Evolutionary conservation across 2,888 invertebrate species (phyloP).

Genomic region (Patella ulyssiponensis): DNA sequence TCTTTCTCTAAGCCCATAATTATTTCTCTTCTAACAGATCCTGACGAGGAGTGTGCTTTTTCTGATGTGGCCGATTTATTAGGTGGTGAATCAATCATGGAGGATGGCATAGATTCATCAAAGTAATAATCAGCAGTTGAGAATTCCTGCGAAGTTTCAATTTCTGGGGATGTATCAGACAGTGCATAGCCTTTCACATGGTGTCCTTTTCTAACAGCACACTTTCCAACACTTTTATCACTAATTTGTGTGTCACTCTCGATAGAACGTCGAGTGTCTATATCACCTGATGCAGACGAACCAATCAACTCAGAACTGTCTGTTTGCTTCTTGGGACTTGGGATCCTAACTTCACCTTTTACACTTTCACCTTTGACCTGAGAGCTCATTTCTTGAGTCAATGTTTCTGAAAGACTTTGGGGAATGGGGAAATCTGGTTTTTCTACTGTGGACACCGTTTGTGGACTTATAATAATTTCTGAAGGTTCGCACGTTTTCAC

Average conservation of each 20-base stretch:
- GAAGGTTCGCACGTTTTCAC: conserved; percentile 47
- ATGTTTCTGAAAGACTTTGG: conserved; percentile 58
- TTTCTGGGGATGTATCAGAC: conserved; percentile 58
- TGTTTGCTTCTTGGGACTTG: not conserved
- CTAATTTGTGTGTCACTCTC: conserved; percentile 33
- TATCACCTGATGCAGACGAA: conserved; percentile 27
- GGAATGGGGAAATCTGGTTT: conserved; percentile 51
- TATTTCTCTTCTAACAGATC: conserved; percentile 21
- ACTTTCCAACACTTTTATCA: conserved; percentile 39
- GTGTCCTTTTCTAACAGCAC: conserved; percentile 28
- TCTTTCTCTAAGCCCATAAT: conserved; percentile 15
- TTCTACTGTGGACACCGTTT: conserved; percentile 41
- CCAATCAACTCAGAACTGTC: conserved; percentile 16
- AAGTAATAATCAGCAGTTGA: conserved; percentile 88
- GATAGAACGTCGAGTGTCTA: conserved; percentile 24
- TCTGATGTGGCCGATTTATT: conserved; percentile 73
- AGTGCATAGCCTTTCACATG: conserved; percentile 16
- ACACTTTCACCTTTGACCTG: conserved; percentile 23
- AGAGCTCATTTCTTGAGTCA: conserved; percentile 54
- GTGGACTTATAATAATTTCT: conserved; percentile 45
- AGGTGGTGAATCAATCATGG: conserved; percentile 78
- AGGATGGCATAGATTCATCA: conserved; percentile 89
- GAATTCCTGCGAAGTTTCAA: conserved; percentile 77
- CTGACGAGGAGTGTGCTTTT: conserved; percentile 57
- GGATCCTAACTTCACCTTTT: not conserved